Evolutionary conservation across 2,113 vertebrate species (phyloP), one percentile per base, ranked within the genome.

Genomic region (Scolopax mira): DNA sequence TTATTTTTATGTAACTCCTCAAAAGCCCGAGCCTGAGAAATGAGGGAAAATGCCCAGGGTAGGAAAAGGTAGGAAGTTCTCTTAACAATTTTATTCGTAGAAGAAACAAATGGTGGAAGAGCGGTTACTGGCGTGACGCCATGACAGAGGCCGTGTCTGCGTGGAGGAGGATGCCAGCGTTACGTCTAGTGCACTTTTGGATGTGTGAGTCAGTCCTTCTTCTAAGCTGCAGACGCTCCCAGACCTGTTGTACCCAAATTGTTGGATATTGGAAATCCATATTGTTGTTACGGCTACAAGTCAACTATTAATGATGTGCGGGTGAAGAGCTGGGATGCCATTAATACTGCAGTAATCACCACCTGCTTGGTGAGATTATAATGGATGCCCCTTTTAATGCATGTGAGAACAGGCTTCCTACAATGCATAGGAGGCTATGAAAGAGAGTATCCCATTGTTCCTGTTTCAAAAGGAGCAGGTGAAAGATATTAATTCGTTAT

Each of bases 1-100:
- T 46, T 61, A 60, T 77, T 54, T 48, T 30, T 35, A 44, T 80
- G 41, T 31, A 85, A 64, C 17, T 85, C 33, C 85, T 62, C 60
- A 72, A 73, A 85, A 93, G 41, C 72, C 39, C 51, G 41, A 83
- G 64, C 97, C 91, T 94, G 82, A 96, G 79, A 94, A 94, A 86
- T 93, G 58, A 82, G 61, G 96, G 87, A 90, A 96, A 90, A 94
- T 96, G 84, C 96, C 83, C 94, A 96, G 95, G 79, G 94, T 97
- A 95, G 88, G n/a, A 88, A 89, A 90, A 91, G 92, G 84, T 97
- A 97, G 93, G 49, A 91, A 73, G 51, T 77, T 90, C n/a, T 85
- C 22, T 90, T 90, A 72, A 83, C 23, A 88, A 35, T 78, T 96
- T 97, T 94, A 70, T 88, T 88, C 89, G 31, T 88, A 85, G 69